phyloP scores from a whole-genome alignment of 2,888 invertebrate species.

The Heterodera filipjevi region DNA sequence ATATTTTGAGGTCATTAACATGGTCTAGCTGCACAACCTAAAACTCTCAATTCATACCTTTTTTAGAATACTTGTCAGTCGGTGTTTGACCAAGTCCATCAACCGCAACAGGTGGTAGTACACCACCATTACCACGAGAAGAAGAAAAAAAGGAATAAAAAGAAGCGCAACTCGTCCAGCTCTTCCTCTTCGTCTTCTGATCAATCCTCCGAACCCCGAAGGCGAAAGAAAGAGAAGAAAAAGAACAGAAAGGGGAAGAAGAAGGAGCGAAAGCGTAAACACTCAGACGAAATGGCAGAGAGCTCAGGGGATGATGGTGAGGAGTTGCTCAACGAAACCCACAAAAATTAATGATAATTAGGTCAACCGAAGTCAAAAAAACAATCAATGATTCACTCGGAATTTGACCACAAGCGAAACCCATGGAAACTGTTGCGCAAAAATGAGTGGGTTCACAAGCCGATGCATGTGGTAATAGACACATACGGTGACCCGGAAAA shows the following conservation, averaged over 20 bases:
- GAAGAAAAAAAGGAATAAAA: constrained; percentile 8
- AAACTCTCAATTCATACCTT: too few relatives aligned
- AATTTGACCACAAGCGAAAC: constrained; percentile 24
- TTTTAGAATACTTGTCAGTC: constrained; percentile 9
- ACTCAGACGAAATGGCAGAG: background rate
- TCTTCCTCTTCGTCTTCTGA: constrained; percentile 14
- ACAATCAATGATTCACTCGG: constrained; percentile 3
- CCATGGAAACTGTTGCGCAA: constrained; percentile 30
- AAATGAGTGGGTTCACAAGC: constrained; percentile 16
- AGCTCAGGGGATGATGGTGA: background rate
- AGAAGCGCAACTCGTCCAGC: constrained; percentile 7
- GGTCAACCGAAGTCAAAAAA: background rate
- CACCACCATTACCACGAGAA: background rate
- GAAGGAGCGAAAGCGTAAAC: constrained; percentile 7
- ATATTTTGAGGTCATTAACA: too few relatives aligned
- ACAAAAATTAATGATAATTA: background rate
- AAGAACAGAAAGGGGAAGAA: constrained; percentile 21
- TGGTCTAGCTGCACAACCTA: too few relatives aligned
- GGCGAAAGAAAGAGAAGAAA: constrained; percentile 22
- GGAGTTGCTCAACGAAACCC: too few relatives aligned
- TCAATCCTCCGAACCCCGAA: background rate
- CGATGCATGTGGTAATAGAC: constrained; percentile 30
- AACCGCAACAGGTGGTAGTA: background rate
- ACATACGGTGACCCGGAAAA: constrained; percentile 20
- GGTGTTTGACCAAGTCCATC: background rate